phyloP scores from a whole-genome alignment of 2,797 vertebrate species.

The Tapera naevia region DNA sequence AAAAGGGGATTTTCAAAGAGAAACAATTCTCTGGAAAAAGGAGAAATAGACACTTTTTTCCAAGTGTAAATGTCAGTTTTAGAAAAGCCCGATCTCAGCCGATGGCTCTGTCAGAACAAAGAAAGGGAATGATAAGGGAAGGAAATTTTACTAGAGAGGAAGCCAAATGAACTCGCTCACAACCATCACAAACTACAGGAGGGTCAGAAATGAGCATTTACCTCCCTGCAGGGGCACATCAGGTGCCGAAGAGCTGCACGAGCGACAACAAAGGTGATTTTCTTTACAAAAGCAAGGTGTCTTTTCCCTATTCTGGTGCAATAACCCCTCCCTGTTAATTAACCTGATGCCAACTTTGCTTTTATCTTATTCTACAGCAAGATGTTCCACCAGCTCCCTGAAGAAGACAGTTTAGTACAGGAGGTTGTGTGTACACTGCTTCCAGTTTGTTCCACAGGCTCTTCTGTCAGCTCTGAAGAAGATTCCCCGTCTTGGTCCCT shows the following conservation, averaged over 20 bases:
- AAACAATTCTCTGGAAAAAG: background rate
- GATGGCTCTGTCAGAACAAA: background rate
- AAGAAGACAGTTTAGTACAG: background rate
- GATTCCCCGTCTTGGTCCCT: background rate
- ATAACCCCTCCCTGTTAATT: background rate
- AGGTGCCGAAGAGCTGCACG: background rate
- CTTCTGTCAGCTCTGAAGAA: background rate
- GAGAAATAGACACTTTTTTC: background rate
- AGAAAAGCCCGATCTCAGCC: background rate
- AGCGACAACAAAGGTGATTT: background rate
- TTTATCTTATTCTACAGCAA: background rate
- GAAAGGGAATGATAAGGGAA: background rate
- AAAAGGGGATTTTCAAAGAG: background rate
- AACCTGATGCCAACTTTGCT: background rate
- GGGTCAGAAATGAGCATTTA: background rate
- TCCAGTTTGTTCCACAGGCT: background rate
- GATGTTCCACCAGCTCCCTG: background rate
- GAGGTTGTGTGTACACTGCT: rapidly evolving
- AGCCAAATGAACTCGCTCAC: background rate
- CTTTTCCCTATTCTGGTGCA: background rate
- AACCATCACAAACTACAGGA: background rate
- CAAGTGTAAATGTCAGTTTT: background rate
- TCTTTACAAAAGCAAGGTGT: background rate
- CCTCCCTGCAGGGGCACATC: background rate
- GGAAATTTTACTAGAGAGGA: background rate